Evolutionary conservation across 2,888 invertebrate species (phyloP), one percentile per base, ranked within the genome.

Genomic region (Lissonota sp.): DNA sequence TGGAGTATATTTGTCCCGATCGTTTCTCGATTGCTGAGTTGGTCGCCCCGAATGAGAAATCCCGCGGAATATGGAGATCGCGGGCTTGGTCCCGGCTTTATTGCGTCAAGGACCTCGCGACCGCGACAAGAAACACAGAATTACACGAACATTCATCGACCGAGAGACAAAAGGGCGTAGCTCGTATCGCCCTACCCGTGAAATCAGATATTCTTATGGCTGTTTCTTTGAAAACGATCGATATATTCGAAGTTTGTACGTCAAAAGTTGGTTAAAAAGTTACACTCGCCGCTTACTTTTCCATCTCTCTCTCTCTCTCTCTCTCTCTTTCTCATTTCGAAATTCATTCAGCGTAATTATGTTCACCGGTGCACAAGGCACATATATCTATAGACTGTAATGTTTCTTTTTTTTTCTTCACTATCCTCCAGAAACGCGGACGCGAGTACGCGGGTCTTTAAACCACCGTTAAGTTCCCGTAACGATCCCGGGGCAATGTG

Each of bases 401-500:
- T 40, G 66, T 76, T 71, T 66, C 70, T 80, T 77, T 72, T 69
- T 26, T 26, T 26, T 26, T 26, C 26, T 26, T 26, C 26, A 26
- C 26, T 62, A 74, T 70, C 64, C 55, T 16, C 53, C 64, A 60
- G 72, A 73, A 73, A 78, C 66, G 63, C 76, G 70, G 70, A 62
- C 42, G 60, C 62, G 60, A 46, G 60, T 3, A 3, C 26, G 26
- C 71, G 63, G 67, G 62, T 76, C 77, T 81, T 77, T 70, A 74
- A 70, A 74, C 16, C 69, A 66, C 64, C 74, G 77, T 77, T 74
- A 73, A 70, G 42, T 77, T 72, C 55, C 80, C 73, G 73, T 70
- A 81, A 77, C 81, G 78, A 81, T 78, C 81, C 77, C 53, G 70
- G 66, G 74, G 81, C 81, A 74, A 78, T 81, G 78, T 74, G 78